These are phyloP conservation scores for Plecotus auritus DNA, from an alignment of 2,113 vertebrate genomes.

Conservation along the genomic window DNA sequence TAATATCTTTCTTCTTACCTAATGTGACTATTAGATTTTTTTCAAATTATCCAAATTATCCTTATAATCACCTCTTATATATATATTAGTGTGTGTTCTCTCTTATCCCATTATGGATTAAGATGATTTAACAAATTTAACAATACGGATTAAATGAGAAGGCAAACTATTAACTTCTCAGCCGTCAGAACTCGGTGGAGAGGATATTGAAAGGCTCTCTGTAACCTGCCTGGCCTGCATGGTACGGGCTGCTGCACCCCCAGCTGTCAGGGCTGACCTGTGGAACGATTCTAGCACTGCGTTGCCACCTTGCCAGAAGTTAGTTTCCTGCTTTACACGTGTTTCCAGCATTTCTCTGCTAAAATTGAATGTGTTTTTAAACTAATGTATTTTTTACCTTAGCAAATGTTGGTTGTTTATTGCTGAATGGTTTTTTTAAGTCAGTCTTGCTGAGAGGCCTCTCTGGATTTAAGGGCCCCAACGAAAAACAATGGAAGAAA, in stretches of 20 bases:
- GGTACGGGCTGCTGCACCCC: background rate
- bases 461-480: conserved; percentile 46
- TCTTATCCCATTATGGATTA: conserved; percentile 59
- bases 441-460: conserved; percentile 41
- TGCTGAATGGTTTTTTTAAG: background rate
- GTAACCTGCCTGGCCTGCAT: background rate
- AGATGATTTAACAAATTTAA: conserved; percentile 23
- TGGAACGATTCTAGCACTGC: background rate
- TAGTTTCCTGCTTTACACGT: conserved; percentile 52
- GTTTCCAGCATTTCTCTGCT: conserved; percentile 53
- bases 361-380: conserved; percentile 48
- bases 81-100: conserved; percentile 63
- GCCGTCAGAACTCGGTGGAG: background rate
- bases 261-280: background rate
- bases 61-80: conserved; percentile 71
- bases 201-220: background rate
- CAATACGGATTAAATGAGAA: conserved; percentile 23
- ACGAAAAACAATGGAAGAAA: background rate
- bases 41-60: conserved; percentile 67
- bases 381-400: conserved; percentile 34
- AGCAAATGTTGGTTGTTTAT: background rate
- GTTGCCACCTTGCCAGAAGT: conserved; percentile 2
- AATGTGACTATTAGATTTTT: conserved; percentile 78
- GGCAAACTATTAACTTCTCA: background rate
- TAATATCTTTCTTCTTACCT: conserved; percentile 74